Conservation (phyloP, 2,113 vertebrate genomes). For the Anarhynchus alexandrinus region DNA sequence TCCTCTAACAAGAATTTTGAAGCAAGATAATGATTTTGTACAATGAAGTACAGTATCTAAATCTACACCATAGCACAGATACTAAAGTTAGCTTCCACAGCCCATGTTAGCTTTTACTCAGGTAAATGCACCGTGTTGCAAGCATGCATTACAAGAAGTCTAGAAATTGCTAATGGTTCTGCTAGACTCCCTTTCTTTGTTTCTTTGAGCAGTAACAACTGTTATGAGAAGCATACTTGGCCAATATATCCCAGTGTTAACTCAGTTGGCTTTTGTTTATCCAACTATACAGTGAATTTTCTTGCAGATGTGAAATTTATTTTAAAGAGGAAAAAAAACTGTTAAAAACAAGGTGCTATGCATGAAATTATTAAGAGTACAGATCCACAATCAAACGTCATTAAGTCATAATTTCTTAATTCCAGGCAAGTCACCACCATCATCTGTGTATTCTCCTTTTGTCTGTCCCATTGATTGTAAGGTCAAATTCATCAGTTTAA, state of each 20-base stretch:
- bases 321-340: background rate
- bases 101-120: background rate
- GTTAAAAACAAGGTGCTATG: background rate
- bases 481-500: background rate
- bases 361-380: background rate
- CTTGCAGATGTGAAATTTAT: background rate
- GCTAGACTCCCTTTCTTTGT: background rate
- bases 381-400: background rate
- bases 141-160: background rate
- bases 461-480: background rate
- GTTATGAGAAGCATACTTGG: background rate
- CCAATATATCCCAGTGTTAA: background rate
- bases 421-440: background rate
- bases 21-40: background rate
- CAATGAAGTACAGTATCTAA: background rate
- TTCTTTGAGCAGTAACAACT: background rate
- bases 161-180: fast-evolving
- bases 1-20: background rate
- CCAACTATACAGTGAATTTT: background rate
- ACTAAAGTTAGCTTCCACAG: background rate
- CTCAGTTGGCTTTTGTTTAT: background rate
- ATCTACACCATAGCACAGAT: background rate
- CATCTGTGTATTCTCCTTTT: background rate
- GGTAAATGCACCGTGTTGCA: background rate
- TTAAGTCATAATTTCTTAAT: background rate